Conservation (phyloP, 2,888 invertebrate genomes). For the Erebia palarica region DNA sequence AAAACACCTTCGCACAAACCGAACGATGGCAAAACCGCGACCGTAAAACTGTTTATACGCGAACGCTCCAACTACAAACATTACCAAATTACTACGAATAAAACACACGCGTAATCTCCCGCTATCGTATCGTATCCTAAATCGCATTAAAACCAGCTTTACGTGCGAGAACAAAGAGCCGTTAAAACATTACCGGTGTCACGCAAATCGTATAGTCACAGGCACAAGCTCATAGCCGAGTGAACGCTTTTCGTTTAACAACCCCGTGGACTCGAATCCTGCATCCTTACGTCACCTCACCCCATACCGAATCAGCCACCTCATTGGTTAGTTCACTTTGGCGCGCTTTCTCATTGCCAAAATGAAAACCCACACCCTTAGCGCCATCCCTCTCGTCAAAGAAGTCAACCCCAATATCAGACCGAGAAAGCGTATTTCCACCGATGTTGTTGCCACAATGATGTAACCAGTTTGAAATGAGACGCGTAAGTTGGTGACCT, state of each 20-base stretch:
- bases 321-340: constrained; percentile 72
- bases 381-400: constrained; percentile 57
- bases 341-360: constrained; percentile 73
- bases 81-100: constrained; percentile 71
- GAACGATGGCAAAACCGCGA: constrained; percentile 72
- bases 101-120: constrained; percentile 74
- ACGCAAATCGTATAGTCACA: constrained; percentile 63
- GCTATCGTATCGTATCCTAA: constrained; percentile 60
- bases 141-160: constrained; percentile 65
- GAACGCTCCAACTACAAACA: constrained; percentile 58
- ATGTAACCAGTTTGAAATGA: constrained; percentile 72
- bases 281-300: constrained; percentile 79
- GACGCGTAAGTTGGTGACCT: constrained; percentile 48
- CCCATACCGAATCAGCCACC: constrained; percentile 62
- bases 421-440: constrained; percentile 61
- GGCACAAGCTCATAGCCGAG: constrained; percentile 69
- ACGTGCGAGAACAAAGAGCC: constrained; percentile 75
- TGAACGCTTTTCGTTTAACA: constrained; percentile 77
- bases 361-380: constrained; percentile 52
- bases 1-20: constrained; percentile 78
- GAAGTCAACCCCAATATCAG: constrained; percentile 46
- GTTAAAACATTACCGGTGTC: constrained; percentile 59
- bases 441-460: constrained; percentile 62
- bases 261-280: constrained; percentile 69
- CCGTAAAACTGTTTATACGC: constrained; percentile 67